phyloP scores from a whole-genome alignment of 2,113 vertebrate species.

The Microtus montanus region DNA sequence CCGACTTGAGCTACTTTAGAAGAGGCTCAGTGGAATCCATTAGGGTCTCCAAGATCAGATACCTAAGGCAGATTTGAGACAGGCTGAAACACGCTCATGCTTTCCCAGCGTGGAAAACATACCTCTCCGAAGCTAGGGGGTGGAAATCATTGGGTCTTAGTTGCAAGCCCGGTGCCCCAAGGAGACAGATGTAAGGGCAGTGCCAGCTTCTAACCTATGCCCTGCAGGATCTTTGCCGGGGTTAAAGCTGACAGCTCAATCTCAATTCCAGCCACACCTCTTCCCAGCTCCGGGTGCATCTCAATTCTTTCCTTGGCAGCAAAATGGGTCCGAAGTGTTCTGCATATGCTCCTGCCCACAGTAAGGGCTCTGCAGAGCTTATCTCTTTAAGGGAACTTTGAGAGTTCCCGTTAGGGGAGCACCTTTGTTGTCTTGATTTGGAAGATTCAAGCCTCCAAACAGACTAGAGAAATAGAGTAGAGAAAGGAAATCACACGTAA shows the following conservation, averaged over 20 bases:
- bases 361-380: not conserved
- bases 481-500: not conserved
- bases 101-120: not conserved
- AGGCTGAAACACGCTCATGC: not conserved
- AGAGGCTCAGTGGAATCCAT: not conserved
- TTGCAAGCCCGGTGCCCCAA: not conserved
- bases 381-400: not conserved
- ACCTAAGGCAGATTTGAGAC: not conserved
- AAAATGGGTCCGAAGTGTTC: not conserved
- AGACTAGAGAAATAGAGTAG: not conserved
- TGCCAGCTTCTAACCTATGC: no score
- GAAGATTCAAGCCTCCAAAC: not conserved
- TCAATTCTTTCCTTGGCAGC: not conserved
- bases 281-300: not conserved
- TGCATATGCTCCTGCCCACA: not conserved
- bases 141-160: not conserved
- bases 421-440: not conserved
- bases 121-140: not conserved
- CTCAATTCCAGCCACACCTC: not conserved
- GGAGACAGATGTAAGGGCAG: not conserved
- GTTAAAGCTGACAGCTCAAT: not conserved
- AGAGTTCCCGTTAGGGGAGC: not conserved
- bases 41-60: not conserved
- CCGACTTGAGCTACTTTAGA: not conserved
- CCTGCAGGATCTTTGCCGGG: no score